Conservation (phyloP, 1,140 invertebrate species). For the Coenobita brevimanus region DNA sequence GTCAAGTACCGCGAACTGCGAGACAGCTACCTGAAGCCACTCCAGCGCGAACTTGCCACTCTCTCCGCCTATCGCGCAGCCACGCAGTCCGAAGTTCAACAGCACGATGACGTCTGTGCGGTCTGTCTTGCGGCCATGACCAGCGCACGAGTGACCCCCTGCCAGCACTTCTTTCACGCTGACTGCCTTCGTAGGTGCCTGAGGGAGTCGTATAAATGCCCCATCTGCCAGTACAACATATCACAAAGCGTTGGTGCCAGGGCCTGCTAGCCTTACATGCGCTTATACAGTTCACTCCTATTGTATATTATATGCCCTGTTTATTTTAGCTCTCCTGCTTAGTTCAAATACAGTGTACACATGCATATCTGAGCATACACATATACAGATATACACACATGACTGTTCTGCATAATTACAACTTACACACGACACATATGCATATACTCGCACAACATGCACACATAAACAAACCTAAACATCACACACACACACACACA, state of each 20-base stretch:
- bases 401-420: too few relatives aligned
- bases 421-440: too few relatives aligned
- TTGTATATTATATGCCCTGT: too few relatives aligned
- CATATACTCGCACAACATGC: too few relatives aligned
- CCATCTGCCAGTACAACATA: constrained; percentile 74
- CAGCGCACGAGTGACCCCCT: constrained; percentile 92
- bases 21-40: constrained; percentile 75
- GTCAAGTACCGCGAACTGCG: constrained; percentile 79
- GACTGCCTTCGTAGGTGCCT: constrained; percentile 96
- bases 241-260: neutral
- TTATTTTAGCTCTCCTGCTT: too few relatives aligned
- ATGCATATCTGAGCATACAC: too few relatives aligned
- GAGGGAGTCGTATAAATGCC: constrained; percentile 83
- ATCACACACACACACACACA: too few relatives aligned
- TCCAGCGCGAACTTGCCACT: constrained; percentile 78
- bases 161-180: constrained; percentile 95
- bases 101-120: constrained; percentile 93
- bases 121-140: constrained; percentile 96
- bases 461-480: too few relatives aligned
- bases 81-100: constrained; percentile 80
- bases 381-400: too few relatives aligned
- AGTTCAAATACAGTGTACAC: too few relatives aligned
- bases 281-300: too few relatives aligned
- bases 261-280: neutral
- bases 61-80: constrained; percentile 80